phyloP scores from a whole-genome alignment of 2,113 vertebrate genomes.

The Crotalus horridus region DNA sequence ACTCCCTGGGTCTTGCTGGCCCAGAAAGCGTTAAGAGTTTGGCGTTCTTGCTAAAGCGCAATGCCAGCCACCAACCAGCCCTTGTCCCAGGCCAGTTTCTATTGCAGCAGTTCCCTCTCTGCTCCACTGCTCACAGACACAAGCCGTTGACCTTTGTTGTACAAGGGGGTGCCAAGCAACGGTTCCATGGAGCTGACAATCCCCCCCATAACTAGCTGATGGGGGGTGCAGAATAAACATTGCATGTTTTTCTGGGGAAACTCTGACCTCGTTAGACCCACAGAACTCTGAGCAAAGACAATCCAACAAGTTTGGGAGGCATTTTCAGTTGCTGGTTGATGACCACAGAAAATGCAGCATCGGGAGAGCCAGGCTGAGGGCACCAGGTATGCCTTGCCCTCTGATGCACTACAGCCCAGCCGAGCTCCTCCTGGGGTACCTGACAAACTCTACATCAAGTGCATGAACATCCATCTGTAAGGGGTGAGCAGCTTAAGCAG shows the following conservation, averaged over 20 bases:
- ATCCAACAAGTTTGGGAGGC: no score
- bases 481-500: neutral
- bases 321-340: no score
- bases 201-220: neutral
- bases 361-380: neutral
- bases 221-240: neutral
- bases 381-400: neutral
- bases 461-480: neutral
- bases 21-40: neutral
- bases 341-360: neutral
- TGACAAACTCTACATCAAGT: neutral
- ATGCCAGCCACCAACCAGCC: neutral
- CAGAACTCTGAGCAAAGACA: neutral
- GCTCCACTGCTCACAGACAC: neutral
- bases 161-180: neutral
- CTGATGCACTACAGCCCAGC: neutral
- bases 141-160: neutral
- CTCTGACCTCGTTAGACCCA: no score
- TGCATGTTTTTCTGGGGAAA: neutral
- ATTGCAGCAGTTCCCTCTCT: neutral
- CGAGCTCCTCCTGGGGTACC: neutral
- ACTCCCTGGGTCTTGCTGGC: neutral
- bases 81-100: neutral
- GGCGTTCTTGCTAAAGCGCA: neutral
- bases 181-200: neutral